Percentiles rank a stretch among this genome's conserved stretches.
phyloP scores from a whole-genome alignment of 2,888 invertebrate genomes.

The Cephus pulcher region DNA sequence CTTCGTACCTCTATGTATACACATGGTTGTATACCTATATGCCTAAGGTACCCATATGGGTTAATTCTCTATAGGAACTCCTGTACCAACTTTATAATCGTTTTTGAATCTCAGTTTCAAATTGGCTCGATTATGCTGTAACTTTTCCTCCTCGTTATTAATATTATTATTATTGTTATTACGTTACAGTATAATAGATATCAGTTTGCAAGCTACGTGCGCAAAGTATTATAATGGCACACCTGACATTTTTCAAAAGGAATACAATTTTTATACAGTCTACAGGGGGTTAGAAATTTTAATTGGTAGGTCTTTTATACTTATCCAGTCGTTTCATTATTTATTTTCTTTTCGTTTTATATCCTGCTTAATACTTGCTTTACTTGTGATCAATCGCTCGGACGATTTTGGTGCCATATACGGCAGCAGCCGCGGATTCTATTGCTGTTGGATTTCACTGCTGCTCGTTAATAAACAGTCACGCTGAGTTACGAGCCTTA shows the following conservation, averaged over 20 bases:
- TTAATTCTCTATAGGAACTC: background rate
- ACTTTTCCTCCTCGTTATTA: background rate
- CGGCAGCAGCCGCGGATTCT: background rate
- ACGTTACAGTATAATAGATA: background rate
- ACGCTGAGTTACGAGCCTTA: background rate
- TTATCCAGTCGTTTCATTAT: background rate
- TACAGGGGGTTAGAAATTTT: background rate
- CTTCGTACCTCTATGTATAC: conserved; percentile 9
- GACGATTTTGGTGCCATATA: background rate
- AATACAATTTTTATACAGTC: background rate
- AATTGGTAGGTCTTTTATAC: background rate
- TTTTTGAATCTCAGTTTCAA: conserved; percentile 11
- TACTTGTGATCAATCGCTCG: background rate
- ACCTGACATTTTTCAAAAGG: background rate
- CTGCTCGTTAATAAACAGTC: background rate
- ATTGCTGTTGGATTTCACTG: background rate
- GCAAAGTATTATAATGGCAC: background rate
- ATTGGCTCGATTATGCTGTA: background rate
- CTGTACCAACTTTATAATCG: conserved; percentile 27
- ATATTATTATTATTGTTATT: no score
- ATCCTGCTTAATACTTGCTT: background rate
- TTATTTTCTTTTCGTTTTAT: background rate
- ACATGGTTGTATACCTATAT: conserved; percentile 8
- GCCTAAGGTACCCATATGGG: background rate
- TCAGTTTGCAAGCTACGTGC: background rate